These are phyloP conservation scores for Enteromius viviparus DNA, from an alignment of 2,797 vertebrate species.

Conservation along the genomic window DNA sequence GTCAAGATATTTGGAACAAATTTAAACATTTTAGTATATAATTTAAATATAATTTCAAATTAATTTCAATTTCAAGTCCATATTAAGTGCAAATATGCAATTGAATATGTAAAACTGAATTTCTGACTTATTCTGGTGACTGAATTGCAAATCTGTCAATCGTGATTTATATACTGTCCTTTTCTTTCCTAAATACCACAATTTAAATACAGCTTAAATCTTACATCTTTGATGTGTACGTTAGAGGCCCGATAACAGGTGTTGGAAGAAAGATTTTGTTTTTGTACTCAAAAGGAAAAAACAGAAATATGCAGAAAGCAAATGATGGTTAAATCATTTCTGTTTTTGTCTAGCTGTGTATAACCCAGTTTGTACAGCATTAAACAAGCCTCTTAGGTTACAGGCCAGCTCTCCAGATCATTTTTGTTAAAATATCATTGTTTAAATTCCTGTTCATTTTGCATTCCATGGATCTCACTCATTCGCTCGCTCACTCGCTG, in stretches of 20 bases:
- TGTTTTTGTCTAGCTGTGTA: constrained; percentile 28
- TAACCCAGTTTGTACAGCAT: constrained; percentile 52
- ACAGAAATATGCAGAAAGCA: constrained; percentile 45
- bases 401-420: constrained; percentile 52
- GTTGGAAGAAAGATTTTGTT: constrained; percentile 29
- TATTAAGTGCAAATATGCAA: too few species aligned
- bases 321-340: constrained; percentile 47
- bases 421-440: constrained; percentile 29
- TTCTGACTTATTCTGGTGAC: too few species aligned
- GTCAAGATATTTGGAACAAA: too few species aligned
- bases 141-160: too few species aligned
- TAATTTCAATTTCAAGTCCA: not conserved
- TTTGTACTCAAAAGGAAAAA: constrained; percentile 24
- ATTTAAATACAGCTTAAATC: not conserved
- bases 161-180: not conserved
- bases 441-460: constrained; percentile 43
- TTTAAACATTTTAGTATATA: too few species aligned
- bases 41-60: not conserved
- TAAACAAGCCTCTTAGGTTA: constrained; percentile 61
- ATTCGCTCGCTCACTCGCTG: not conserved
- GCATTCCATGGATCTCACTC: constrained; percentile 53
- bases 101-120: too few species aligned
- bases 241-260: constrained; percentile 32
- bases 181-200: not conserved
- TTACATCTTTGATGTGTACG: not conserved